Evolutionary conservation across 2,888 invertebrate genomes (phyloP).

Genomic region (Tetragonisca angustula): DNA sequence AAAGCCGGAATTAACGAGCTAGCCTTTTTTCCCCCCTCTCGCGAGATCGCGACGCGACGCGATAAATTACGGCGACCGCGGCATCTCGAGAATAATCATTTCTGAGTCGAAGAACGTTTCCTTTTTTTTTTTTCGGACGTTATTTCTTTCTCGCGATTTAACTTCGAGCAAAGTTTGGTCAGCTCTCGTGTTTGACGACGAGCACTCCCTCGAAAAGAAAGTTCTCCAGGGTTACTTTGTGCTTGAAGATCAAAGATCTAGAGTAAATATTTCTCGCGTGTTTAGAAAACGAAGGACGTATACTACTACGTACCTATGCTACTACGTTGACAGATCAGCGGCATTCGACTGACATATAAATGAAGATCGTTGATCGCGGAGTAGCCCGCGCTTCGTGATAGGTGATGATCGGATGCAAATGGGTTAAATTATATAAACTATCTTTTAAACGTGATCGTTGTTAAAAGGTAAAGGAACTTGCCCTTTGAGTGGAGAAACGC

Average conservation of each 20-base stretch:
- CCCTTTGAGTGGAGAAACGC: neutral
- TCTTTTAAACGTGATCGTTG: neutral
- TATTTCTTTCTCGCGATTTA: too few species aligned
- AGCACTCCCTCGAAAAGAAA: neutral
- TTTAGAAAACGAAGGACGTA: neutral
- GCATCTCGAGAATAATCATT: neutral
- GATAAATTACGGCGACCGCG: neutral
- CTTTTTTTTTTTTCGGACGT: too few species aligned
- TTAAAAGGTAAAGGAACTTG: neutral
- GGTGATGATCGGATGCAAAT: too few species aligned
- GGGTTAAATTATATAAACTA: neutral
- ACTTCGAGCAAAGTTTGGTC: too few species aligned
- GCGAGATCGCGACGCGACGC: neutral
- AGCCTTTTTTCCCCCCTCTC: neutral
- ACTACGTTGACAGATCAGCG: too few species aligned
- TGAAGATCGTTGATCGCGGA: too few species aligned
- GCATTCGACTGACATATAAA: too few species aligned
- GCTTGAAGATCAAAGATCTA: neutral
- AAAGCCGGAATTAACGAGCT: conserved; percentile 15
- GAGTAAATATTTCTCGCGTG: neutral
- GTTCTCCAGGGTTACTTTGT: neutral
- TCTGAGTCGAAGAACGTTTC: too few species aligned
- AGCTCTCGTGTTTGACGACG: neutral
- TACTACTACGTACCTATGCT: too few species aligned
- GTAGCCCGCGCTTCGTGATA: too few species aligned